phyloP scores from a whole-genome alignment of 2,113 vertebrate genomes.

The Psittacus erithacus region DNA sequence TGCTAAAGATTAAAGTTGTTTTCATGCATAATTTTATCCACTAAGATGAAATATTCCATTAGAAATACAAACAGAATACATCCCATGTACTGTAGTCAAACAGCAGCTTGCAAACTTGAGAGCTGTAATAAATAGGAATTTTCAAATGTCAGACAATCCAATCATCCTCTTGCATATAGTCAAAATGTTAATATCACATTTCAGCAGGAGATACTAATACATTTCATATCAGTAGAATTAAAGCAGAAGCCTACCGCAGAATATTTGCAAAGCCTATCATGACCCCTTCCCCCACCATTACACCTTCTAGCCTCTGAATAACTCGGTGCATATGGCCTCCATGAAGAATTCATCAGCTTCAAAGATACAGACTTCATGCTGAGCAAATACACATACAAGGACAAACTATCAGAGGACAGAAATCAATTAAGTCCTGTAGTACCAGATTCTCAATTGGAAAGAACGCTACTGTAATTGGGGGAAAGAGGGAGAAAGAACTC shows the following conservation, averaged over 20 bases:
- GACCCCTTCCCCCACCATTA: neutral
- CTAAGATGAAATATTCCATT: slow-evolving; percentile 17
- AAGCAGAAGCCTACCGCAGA: slow-evolving; percentile 20
- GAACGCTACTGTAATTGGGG: neutral
- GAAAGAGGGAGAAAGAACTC: neutral
- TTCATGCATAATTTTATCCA: slow-evolving; percentile 8
- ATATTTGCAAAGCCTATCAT: slow-evolving; percentile 10
- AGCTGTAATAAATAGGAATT: slow-evolving; percentile 42
- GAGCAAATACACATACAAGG: slow-evolving; percentile 48
- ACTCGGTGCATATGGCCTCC: neutral
- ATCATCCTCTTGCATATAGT: slow-evolving; percentile 20
- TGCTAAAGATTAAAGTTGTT: slow-evolving; percentile 2
- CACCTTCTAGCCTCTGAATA: neutral
- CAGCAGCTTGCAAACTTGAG: slow-evolving; percentile 29
- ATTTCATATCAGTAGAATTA: slow-evolving; percentile 4
- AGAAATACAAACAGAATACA: slow-evolving; percentile 34
- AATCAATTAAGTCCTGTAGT: slow-evolving; percentile 50
- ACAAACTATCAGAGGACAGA: slow-evolving; percentile 54
- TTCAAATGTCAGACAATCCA: slow-evolving; percentile 68
- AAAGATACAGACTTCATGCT: slow-evolving; percentile 32
- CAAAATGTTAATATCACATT: slow-evolving; percentile 43
- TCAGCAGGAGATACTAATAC: slow-evolving; percentile 32
- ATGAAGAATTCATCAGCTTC: slow-evolving; percentile 46
- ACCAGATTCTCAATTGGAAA: neutral
- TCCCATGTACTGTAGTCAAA: slow-evolving; percentile 15